phyloP scores from a whole-genome alignment of 2,888 invertebrate genomes.

The Byasa hedistus region DNA sequence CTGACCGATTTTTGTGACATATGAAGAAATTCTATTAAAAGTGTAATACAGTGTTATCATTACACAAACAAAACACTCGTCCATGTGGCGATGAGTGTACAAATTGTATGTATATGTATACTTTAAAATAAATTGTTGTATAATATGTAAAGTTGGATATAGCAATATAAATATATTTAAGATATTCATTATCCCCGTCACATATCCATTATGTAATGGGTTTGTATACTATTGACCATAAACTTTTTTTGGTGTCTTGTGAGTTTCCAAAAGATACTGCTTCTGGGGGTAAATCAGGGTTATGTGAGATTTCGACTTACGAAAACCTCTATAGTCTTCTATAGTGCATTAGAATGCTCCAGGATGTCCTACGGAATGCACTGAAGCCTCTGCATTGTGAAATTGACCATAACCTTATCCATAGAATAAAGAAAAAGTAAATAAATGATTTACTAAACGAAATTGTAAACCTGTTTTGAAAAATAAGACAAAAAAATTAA shows the following conservation, averaged over 20 bases:
- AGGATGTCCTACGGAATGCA: no score
- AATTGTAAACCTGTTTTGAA: background rate
- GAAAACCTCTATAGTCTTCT: no score
- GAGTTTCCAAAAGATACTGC: no score
- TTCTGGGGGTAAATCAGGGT: no score
- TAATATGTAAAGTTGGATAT: constrained; percentile 59
- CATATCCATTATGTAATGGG: constrained; percentile 28
- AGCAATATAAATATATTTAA: constrained; percentile 35
- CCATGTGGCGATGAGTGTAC: constrained; percentile 37
- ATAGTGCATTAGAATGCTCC: no score
- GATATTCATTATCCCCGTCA: constrained; percentile 27
- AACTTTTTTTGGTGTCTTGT: no score
- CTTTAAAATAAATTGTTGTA: constrained; percentile 48
- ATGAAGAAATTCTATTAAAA: constrained; percentile 1
- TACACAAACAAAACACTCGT: constrained; percentile 23
- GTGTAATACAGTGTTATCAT: background rate
- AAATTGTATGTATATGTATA: constrained; percentile 43
- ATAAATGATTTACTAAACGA: background rate
- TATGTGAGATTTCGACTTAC: no score
- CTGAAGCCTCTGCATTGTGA: no score
- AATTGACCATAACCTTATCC: background rate
- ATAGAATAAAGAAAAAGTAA: background rate
- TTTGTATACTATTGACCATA: constrained; percentile 7
- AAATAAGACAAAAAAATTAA: background rate
- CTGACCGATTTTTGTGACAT: constrained; percentile 35